Evolutionary conservation across 2,797 vertebrate species (phyloP), one percentile per base, ranked within the genome.

Genomic region (Acanthiza pusilla): DNA sequence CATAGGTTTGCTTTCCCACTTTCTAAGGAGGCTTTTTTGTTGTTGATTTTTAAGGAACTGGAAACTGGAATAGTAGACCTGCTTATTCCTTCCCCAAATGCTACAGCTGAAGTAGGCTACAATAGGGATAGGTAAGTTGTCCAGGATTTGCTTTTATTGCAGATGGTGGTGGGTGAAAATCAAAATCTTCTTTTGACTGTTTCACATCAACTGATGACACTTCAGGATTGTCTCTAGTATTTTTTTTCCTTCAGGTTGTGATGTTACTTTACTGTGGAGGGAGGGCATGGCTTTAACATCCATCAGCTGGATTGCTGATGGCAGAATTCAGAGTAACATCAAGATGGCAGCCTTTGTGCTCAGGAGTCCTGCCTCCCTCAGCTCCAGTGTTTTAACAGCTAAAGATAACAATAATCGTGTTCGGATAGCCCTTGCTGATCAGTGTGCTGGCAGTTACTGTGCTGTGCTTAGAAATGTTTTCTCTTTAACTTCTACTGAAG

Each of bases 81-180:
- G 83, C 98, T 98, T 78, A 98, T 98, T 96, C 98, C 98, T 77
- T 98, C 98, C 87, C 98, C 98, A 89, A 98, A 98, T 81, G 98
- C 98, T 68, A 98, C 98, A 3, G 98, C 98, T 88, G 98, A 98
- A 98, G 98, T 98, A 32, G 98, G 98, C 92, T 98, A 98, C 93
- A 98, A 98, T 22, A 97, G 98, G 80, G 98, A 98, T 95, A 98
- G 98, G 98, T 98, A 84, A 97, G 98, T 79, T 66, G 36, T 51
- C 42, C 63, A n/a, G 36, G 18, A 36, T 61, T 89, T 83, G 36
- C 34, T 84, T 74, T 75, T 89, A 16, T 66, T 82, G 45, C 50
- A 60, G 15, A 17, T 54, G 20, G 29, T 55, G 32, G 10, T 22
- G 25, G 29, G 22, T 66, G 42, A 85, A 84, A 66, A 62, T 55